Percentiles rank a stretch among this genome's conserved stretches.
phyloP scores from a whole-genome alignment of 2,888 invertebrate genomes.

The Portevinia maculata region DNA sequence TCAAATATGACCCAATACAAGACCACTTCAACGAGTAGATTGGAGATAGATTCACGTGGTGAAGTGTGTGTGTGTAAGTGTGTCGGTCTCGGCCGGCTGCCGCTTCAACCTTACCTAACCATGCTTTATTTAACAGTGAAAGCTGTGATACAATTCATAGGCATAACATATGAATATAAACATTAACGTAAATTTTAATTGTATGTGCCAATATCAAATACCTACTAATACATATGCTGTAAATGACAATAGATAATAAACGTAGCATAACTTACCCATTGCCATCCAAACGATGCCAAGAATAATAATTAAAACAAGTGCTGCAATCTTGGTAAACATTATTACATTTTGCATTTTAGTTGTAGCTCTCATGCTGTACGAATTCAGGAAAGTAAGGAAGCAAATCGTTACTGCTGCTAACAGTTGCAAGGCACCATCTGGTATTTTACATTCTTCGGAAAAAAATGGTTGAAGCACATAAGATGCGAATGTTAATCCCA shows the following conservation, averaged over 20 bases:
- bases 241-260: not conserved
- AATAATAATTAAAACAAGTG: conserved; percentile 91
- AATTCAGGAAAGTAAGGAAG: conserved; percentile 95
- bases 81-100: too few species aligned
- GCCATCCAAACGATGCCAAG: conserved; percentile 90
- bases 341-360: conserved; percentile 95
- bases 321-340: conserved; percentile 95
- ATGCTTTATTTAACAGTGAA: too few species aligned
- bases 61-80: too few species aligned
- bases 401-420: conserved; percentile 92
- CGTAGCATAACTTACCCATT: conserved; percentile 84
- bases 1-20: too few species aligned
- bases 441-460: conserved; percentile 87
- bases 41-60: too few species aligned
- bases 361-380: conserved; percentile 93
- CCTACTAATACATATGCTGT: too few species aligned
- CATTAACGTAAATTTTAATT: too few species aligned
- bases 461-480: conserved; percentile 96
- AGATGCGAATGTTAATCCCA: conserved; percentile 96
- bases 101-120: too few species aligned
- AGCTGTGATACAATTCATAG: too few species aligned
- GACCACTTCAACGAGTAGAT: too few species aligned
- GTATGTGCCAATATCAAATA: too few species aligned
- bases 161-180: too few species aligned
- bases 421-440: conserved; percentile 88